Conservation (phyloP, 2,888 invertebrate species). For the Cryptocephalus primarius region DNA sequence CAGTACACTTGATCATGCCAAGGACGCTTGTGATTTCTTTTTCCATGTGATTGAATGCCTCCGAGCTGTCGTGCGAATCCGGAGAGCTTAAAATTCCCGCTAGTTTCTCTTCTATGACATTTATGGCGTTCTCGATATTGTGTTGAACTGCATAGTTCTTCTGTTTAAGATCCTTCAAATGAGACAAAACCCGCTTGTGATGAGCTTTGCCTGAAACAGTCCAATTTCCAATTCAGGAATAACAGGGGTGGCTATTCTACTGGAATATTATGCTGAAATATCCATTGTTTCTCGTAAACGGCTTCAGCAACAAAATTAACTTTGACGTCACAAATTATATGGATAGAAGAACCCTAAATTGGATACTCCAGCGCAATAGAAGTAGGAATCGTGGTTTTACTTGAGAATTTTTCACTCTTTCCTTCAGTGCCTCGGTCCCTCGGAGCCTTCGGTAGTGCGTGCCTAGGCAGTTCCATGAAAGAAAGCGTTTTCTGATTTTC, state of each 20-base stretch:
- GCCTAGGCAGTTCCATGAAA: not conserved
- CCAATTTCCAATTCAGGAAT: too few relatives aligned
- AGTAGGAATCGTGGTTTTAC: too few relatives aligned
- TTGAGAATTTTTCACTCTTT: too few relatives aligned
- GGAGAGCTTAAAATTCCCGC: conserved; percentile 17
- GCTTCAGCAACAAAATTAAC: too few relatives aligned
- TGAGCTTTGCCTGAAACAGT: not conserved
- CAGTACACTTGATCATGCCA: conserved; percentile 10
- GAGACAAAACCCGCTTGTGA: conserved; percentile 14
- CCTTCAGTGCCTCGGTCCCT: too few relatives aligned
- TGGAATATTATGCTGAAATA: too few relatives aligned
- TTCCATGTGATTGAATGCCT: conserved; percentile 25
- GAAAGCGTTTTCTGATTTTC: conserved; percentile 12
- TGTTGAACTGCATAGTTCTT: conserved; percentile 21
- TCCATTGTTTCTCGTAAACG: too few relatives aligned
- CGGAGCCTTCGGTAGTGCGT: not conserved
- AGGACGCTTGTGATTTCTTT: conserved; percentile 24
- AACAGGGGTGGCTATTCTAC: too few relatives aligned
- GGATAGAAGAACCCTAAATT: too few relatives aligned
- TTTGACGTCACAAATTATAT: too few relatives aligned
- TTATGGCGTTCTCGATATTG: conserved; percentile 25
- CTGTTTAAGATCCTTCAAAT: conserved; percentile 15
- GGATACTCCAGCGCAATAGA: too few relatives aligned
- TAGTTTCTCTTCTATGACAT: conserved; percentile 26
- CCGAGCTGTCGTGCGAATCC: conserved; percentile 11